Evolutionary conservation across 2,888 invertebrate species (phyloP), one percentile per base, ranked within the genome.

Genomic region (Celastrina argiolus): DNA sequence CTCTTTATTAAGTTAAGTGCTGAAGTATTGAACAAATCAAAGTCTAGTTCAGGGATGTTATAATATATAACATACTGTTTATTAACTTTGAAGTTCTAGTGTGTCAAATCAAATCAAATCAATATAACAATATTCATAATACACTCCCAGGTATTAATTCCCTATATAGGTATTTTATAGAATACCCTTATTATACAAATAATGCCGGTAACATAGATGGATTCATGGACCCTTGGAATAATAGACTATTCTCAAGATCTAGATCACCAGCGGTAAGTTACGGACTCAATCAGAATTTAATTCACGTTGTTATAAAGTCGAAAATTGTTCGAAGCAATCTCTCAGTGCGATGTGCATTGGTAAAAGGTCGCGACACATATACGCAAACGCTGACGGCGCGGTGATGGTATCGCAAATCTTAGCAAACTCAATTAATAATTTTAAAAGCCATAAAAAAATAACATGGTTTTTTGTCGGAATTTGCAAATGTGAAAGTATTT

Each of bases 401-500:
- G n/a, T 18, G 42, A n/a, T 16, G 42, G 16, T 45, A 45, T 18
- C 16, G 16, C 31, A 31, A 6, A 5, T 31, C 5, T 31, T 31
- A 3, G 28, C 7, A 5, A 31, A 31, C 5, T 31, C 31, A 31
- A 31, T 6, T 7, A 6, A 31, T 2, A 31, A 6, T 31, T 31
- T 31, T 28, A 5, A 1, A 28, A 28, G 5, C 5, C 0, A 28
- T 28, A 2, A 28, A 28, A 28, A 6, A 42, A n/a, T 7, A 42
- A 42, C 16, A 42, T 4, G n/a, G 18, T 18, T 6, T 16, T 6
- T 45, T 3, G 45, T 16, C 26, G 51, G 22, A 51, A 51, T 51
- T 51, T 22, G 51, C 51, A 26, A 51, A 51, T 14, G 51, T 51
- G 51, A 51, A 51, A 51, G 22, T 51, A 8, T 51, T 51, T 18